These are phyloP conservation scores for Cossypha dichroa DNA, from an alignment of 2,797 vertebrate genomes.

Conservation along the genomic window DNA sequence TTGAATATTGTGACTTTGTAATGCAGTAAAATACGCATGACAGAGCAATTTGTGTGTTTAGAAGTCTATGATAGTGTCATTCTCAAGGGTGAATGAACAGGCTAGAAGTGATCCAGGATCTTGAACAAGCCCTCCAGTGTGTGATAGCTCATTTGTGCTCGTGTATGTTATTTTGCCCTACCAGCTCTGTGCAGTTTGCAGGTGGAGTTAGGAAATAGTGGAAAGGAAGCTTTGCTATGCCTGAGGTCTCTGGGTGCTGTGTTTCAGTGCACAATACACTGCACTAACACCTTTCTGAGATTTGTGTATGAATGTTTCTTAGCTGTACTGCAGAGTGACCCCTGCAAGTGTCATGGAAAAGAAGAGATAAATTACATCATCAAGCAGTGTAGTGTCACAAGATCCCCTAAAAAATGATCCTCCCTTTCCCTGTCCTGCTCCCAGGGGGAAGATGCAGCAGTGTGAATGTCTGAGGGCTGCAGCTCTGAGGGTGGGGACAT, in stretches of 20 bases:
- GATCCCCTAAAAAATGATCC: neutral
- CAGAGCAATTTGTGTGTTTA: neutral
- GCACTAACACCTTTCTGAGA: neutral
- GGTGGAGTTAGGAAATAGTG: neutral
- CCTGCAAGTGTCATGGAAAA: neutral
- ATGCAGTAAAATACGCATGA: neutral
- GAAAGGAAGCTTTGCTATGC: neutral
- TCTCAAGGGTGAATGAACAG: neutral
- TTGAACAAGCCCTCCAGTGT: neutral
- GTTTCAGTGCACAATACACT: neutral
- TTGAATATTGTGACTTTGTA: neutral
- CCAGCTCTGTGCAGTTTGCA: neutral
- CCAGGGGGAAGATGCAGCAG: neutral
- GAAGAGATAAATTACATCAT: neutral
- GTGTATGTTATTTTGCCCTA: neutral
- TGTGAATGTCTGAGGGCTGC: neutral
- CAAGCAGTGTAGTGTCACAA: neutral
- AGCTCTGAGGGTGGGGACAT: neutral
- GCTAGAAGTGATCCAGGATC: neutral
- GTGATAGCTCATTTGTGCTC: neutral
- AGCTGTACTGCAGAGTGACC: neutral
- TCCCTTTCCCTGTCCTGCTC: neutral
- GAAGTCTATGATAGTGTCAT: rapidly evolving
- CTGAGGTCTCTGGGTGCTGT: neutral
- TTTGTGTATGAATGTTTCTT: neutral